Conservation (phyloP, 1,140 invertebrate genomes). For the Cardiocondyla obscurior region DNA sequence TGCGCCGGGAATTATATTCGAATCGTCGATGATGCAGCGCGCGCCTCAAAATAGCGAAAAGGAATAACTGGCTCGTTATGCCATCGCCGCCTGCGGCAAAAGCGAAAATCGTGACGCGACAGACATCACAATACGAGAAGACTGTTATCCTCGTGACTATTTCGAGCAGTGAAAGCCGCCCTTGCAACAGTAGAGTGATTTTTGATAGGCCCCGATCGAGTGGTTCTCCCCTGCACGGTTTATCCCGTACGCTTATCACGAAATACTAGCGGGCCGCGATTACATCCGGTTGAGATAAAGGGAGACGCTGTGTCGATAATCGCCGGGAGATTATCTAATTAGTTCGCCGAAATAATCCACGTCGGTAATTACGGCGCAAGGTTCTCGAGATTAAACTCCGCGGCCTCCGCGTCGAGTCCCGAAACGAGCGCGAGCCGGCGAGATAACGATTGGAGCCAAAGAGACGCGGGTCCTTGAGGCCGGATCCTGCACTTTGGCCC, state of each 20-base stretch:
- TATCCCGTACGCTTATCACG: not conserved
- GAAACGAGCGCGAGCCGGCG: not conserved
- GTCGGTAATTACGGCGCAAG: not conserved
- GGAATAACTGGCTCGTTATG: conserved; percentile 26
- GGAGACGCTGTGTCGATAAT: conserved; percentile 8
- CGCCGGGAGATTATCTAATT: not conserved
- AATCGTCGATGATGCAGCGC: not conserved
- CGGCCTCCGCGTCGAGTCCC: not conserved
- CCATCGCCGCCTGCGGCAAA: not conserved
- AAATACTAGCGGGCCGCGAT: not conserved
- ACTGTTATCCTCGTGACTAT: not conserved
- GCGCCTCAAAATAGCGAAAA: conserved; percentile 16
- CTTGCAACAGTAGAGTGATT: not conserved
- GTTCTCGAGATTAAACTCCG: not conserved
- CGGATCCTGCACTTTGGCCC: not conserved
- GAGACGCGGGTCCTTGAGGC: not conserved
- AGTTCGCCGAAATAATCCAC: not conserved
- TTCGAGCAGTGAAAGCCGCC: not conserved
- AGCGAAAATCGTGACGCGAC: not conserved
- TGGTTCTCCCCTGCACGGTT: not conserved
- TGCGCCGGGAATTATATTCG: not conserved
- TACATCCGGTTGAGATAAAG: not conserved
- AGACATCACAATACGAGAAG: not conserved
- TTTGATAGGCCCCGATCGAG: not conserved
- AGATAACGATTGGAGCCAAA: not conserved